These are phyloP conservation scores for Acomys russatus DNA, from an alignment of 2,797 vertebrate species.

Conservation along the genomic window DNA sequence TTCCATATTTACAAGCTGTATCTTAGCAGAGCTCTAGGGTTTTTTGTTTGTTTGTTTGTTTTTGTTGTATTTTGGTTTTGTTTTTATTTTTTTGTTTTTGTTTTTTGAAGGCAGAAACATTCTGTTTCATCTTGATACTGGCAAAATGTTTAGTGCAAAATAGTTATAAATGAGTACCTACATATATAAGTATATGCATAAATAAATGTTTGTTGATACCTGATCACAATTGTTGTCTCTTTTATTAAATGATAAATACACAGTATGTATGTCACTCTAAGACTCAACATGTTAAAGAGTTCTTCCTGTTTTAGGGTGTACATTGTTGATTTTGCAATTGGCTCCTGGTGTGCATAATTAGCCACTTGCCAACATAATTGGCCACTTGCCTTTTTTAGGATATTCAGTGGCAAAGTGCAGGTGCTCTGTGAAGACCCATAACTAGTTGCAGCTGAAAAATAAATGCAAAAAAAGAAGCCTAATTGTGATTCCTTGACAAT, in stretches of 20 bases:
- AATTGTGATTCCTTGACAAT: slow-evolving; percentile 49
- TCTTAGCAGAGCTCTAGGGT: not conserved
- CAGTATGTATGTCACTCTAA: not conserved
- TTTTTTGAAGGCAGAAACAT: not conserved
- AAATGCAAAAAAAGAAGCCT: slow-evolving; percentile 17
- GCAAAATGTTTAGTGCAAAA: slow-evolving; percentile 32
- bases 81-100: too few relatives aligned
- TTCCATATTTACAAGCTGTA: not conserved
- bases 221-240: not conserved
- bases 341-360: slow-evolving; percentile 68
- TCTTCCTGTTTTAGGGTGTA: slow-evolving; percentile 48
- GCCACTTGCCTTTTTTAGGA: slow-evolving; percentile 42
- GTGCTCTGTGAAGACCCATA: slow-evolving; percentile 53
- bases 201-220: slow-evolving; percentile 55
- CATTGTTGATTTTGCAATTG: slow-evolving; percentile 60
- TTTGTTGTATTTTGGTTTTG: too few relatives aligned
- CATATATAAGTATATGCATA: not conserved
- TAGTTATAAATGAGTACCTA: not conserved
- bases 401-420: slow-evolving; percentile 66
- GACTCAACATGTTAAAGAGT: slow-evolving; percentile 41
- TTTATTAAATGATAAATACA: slow-evolving; percentile 60
- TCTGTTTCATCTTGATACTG: slow-evolving; percentile 35
- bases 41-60: not conserved
- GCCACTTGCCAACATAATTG: slow-evolving; percentile 62
- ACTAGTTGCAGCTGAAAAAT: slow-evolving; percentile 66